Base-by-base conservation (phyloP, 2,113 vertebrate genomes). In the Marmota flaviventris region DNA sequence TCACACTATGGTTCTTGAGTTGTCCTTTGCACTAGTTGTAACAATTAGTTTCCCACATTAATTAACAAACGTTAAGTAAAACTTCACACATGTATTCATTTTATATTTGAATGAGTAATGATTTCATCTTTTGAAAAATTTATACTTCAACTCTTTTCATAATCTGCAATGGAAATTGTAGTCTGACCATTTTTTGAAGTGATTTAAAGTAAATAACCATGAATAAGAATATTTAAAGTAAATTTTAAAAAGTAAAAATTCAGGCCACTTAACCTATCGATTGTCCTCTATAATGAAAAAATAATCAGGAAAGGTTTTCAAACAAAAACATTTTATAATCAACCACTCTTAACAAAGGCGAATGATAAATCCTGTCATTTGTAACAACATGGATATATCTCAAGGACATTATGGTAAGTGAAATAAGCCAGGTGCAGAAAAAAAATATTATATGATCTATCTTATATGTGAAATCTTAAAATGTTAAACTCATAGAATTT, bases 111-210 rank as follows among this genome's bases (percentile, higher is more conserved):
- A 32, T 39, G 58, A 72, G 77, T 86, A 63, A 89, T 18, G 2
- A 72, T 89, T 94, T 93, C 42, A 91, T 22, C 20, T 93, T 89
- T 90, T 7, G 34, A 82, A 95, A 75, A 91, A 34, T 13, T 25
- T 91, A 91, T 85, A 17, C 45, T 91, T 39, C 37, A 72, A 83
- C 78, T 85, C 51, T n/a, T 94, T 96, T 89, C 32, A 92, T 22
- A 95, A 94, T 92, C 32, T 92, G 22, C n/a, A 88, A 76, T n/a
- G 22, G 48, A 93, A 95, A 81, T 48, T 69, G 37, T 58, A 95
- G 22, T 92, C 25, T 82, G 20, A 63, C 42, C 78, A 65, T 14
- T 78, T 92, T 92, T 75, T 83, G 11, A 95, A 92, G 77, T 67
- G 3, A 29, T 37, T 48, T 95, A 90, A 93, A 85, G 20, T 81